Evolutionary conservation across 2,113 vertebrate genomes (phyloP).

Genomic region (Scomber japonicus): DNA sequence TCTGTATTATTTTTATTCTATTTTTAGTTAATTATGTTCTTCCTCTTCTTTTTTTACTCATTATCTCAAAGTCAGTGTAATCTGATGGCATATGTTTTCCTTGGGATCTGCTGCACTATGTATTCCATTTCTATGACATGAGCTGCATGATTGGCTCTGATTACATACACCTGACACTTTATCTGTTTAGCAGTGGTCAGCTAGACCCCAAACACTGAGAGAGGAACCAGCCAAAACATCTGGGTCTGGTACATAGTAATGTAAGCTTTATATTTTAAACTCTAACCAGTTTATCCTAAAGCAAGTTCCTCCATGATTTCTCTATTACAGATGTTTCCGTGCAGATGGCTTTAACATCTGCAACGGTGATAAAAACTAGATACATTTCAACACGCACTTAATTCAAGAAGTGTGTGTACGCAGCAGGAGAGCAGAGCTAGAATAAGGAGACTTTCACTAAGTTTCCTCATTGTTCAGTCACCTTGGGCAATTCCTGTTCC

Average conservation of each 20-base stretch:
- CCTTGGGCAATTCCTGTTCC: slow-evolving; percentile 30
- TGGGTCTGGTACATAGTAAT: background rate
- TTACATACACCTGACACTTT: background rate
- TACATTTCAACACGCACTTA: background rate
- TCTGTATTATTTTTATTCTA: background rate
- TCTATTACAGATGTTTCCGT: too few species aligned
- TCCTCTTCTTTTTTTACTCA: background rate
- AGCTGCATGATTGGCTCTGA: background rate
- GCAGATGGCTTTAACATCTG: background rate
- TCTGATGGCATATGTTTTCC: background rate
- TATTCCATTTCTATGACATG: background rate
- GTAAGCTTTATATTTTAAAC: too few species aligned
- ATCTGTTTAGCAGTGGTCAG: background rate
- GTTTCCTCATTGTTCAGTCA: slow-evolving; percentile 9
- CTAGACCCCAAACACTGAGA: background rate
- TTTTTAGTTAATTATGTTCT: too few species aligned
- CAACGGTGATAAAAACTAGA: background rate
- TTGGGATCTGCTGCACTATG: background rate
- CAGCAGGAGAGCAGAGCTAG: background rate
- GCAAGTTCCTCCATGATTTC: too few species aligned
- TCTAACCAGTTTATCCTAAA: too few species aligned
- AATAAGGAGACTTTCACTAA: slow-evolving; percentile 4
- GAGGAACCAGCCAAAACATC: background rate
- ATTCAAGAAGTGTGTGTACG: background rate
- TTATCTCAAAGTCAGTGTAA: background rate